Percentiles rank a stretch among this genome's conserved stretches.
Conservation (phyloP, 2,797 vertebrate genomes). For the Spinibarbus caldwelli region DNA sequence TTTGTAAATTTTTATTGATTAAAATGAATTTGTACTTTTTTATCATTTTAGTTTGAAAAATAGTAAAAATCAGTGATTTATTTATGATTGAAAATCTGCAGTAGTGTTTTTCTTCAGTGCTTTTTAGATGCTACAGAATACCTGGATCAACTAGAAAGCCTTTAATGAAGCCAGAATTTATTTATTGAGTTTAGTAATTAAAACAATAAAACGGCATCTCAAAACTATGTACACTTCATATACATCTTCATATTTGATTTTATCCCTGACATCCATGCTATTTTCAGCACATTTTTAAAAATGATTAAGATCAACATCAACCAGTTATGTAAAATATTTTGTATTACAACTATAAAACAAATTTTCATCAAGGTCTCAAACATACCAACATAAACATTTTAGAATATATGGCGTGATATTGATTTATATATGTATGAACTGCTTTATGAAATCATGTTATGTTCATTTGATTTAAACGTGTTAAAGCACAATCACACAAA, state of each 20-base stretch:
- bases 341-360: not conserved
- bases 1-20: conserved; percentile 26
- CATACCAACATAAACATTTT: not conserved
- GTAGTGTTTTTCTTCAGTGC: not conserved
- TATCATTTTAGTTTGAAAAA: not conserved
- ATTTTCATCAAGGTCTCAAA: not conserved
- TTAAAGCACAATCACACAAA: not conserved
- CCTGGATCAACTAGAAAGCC: not conserved
- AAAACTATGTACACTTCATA: not conserved
- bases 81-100: not conserved
- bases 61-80: not conserved
- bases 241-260: not conserved
- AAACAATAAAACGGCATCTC: not conserved
- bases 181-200: not conserved
- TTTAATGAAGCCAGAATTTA: not conserved
- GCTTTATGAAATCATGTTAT: conserved; percentile 8
- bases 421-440: conserved; percentile 8
- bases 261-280: not conserved
- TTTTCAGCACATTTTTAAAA: not conserved
- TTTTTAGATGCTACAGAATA: conserved; percentile 3
- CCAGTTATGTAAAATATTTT: not conserved
- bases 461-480: not conserved
- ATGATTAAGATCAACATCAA: not conserved
- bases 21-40: conserved; percentile 24
- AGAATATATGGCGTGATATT: not conserved